Base-by-base conservation (phyloP, 2,888 invertebrate species). In the Aproaerema taeniolella region DNA sequence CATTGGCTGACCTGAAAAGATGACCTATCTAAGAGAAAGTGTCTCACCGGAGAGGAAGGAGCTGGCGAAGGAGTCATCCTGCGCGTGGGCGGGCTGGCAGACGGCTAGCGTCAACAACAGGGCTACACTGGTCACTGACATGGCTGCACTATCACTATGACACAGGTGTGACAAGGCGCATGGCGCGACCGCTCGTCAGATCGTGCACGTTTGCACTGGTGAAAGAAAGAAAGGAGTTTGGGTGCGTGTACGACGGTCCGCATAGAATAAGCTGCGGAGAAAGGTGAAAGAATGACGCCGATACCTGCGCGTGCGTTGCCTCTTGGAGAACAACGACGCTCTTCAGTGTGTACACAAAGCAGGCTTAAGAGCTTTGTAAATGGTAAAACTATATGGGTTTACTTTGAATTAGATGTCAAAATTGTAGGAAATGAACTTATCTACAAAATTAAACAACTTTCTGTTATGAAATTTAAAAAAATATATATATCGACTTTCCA, bases 11-110 rank as follows among this genome's bases (percentile, higher is more conserved):
- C 44, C 41, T 30, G 34, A 43, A 44, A 41, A 42, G 35, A 15
- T 48, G 52, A 53, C 48, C 48, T 38, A 50, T 46, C 34, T 45
- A 28, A 31, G 46, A 43, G 49, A 53, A 44, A 49, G 48, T 42
- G 41, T 56, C 80, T 83, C 87, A 94, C 94, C 94, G 78, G 94
- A 93, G 40, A 95, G 86, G 73, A 95, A 93, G 63, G 93, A 93
- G 61, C 93, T 92, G 46, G 94, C 93, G 65, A 95, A 88, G 35
- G 94, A 94, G 56, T 94, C 95, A 68, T 93, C 93, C 80, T 92
- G 88, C 7, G 47, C 78, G 69, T 45, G 55, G 51, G 49, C 64
- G 46, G 14, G 56, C 58, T 31, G 67, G 58, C 32, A 61, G 43
- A 11, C 55, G 46, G 61, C 58, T 41, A 70, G 53, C 39, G n/a